Evolutionary conservation across 2,888 invertebrate species (phyloP).

Genomic region (Clunio marinus): DNA sequence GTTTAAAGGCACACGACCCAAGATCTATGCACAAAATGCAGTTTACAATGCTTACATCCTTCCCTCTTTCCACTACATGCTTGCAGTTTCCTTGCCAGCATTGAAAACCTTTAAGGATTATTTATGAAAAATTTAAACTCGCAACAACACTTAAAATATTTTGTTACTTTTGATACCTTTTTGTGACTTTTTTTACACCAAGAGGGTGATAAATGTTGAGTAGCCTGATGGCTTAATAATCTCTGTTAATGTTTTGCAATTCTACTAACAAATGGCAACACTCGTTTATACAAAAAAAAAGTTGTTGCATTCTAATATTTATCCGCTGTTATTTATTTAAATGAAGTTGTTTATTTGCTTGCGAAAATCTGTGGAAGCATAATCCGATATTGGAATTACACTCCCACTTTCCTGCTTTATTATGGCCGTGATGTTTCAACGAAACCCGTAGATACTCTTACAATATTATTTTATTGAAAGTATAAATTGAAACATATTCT

Average conservation of each 20-base stretch:
- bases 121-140: no score
- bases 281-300: neutral
- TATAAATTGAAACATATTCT: neutral
- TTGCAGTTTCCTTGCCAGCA: neutral
- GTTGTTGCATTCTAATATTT: neutral
- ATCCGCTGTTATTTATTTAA: neutral
- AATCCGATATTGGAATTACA: neutral
- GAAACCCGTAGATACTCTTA: neutral
- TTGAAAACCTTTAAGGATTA: no score
- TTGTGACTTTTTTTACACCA: neutral
- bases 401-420: neutral
- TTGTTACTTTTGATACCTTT: no score
- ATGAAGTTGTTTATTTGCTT: neutral
- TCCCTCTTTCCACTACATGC: neutral
- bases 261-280: no score
- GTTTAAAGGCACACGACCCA: constrained; percentile 24
- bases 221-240: neutral
- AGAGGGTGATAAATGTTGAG: neutral
- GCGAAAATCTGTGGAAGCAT: neutral
- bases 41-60: neutral
- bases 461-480: neutral
- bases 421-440: neutral
- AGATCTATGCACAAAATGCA: neutral
- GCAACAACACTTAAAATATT: no score
- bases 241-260: no score